Base-by-base conservation (phyloP, 2,888 invertebrate species). In the Noctua comes region DNA sequence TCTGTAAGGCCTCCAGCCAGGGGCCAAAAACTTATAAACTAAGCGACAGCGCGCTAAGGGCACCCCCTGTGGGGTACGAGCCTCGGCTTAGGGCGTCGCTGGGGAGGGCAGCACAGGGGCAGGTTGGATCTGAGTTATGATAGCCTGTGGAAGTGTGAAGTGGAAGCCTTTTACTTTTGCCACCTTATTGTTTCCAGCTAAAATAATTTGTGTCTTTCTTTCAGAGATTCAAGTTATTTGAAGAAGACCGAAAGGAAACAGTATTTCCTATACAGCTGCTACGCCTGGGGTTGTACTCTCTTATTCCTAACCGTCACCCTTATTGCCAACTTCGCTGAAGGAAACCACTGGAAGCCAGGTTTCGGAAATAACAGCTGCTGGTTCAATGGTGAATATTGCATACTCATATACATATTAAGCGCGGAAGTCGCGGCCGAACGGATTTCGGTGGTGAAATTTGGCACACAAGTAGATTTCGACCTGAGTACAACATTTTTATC, bases 301-400 rank as follows among this genome's bases (percentile, higher is more conserved):
- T 75, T 97, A 51, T 97, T 98, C 74, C 92, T 98, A 1, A 89
- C 96, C 0, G 92, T 97, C 1, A 91, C 97, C 0, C 89, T 98
- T 24, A 93, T 96, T 31, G 94, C 97, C 1, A 97, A 98, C 88
- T 95, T 97, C 82, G 91, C 92, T 0, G 97, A 97, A 24, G 97
- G 97, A 0, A 88, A 93, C 24, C 97, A 97, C 80, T 92, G 95
- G 82, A 97, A 97, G 80, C 98, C 98, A 0, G 97, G 97, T 70
- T 97, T 98, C 74, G 98, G 97, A 1, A 62, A 95, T 54, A 77
- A 76, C 69, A 93, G 91, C 72, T 98, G 98, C 92, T 98, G 98
- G 98, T 98, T 98, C 91, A 92, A 92, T 85, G 97, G 98, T 98
- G 93, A 94, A 89, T 90, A 57, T 77, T 54, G 24, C 54, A 24